Evolutionary conservation across 2,113 vertebrate species (phyloP).

Genomic region (Labeo catla): DNA sequence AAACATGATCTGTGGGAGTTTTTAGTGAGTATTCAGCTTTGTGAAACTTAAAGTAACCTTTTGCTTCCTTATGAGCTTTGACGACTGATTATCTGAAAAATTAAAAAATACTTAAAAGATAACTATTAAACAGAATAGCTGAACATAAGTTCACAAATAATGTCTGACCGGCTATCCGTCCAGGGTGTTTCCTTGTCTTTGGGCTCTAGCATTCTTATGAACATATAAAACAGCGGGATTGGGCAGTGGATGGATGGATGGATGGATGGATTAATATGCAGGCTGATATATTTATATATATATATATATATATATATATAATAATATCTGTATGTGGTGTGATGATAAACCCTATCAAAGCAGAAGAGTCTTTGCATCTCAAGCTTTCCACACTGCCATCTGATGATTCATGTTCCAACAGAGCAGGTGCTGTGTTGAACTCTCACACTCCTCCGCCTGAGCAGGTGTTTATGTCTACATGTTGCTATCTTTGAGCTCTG

Average conservation of each 20-base stretch:
- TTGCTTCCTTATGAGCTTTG: too few relatives aligned
- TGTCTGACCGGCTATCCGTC: not conserved
- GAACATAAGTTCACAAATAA: too few relatives aligned
- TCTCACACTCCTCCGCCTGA: slow-evolving; percentile 41
- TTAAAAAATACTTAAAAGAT: too few relatives aligned
- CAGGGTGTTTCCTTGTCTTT: not conserved
- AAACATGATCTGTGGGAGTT: too few relatives aligned
- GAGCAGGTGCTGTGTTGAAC: slow-evolving; percentile 37
- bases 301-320: not conserved
- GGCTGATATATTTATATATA: not conserved
- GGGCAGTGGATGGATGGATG: not conserved
- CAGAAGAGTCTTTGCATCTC: not conserved
- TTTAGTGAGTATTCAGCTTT: too few relatives aligned
- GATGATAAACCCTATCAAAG: not conserved
- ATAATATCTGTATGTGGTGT: not conserved
- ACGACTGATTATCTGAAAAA: too few relatives aligned
- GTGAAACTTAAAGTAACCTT: too few relatives aligned
- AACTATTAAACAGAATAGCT: too few relatives aligned
- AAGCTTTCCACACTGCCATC: slow-evolving; percentile 16
- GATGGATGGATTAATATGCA: not conserved
- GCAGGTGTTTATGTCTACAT: slow-evolving; percentile 39
- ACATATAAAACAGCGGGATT: not conserved
- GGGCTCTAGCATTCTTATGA: not conserved
- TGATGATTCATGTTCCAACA: slow-evolving; percentile 41
- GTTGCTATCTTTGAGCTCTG: slow-evolving; percentile 31